These are phyloP conservation scores for Ambastaia sidthimunki DNA, from an alignment of 2,797 vertebrate genomes.

Conservation along the genomic window DNA sequence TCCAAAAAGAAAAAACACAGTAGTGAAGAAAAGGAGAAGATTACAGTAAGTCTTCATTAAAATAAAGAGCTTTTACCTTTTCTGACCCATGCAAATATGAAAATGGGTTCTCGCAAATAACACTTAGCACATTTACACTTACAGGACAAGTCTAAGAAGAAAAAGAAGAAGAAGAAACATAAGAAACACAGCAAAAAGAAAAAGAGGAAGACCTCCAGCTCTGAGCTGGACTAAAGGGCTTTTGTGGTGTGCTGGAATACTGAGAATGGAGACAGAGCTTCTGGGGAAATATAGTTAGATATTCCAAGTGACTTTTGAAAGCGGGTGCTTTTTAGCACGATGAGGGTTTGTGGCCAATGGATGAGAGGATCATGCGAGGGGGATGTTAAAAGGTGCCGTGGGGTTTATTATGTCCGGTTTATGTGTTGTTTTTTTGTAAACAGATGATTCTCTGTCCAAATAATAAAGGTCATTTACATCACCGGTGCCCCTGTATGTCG, in stretches of 20 bases:
- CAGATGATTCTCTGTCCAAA: slow-evolving; percentile 59
- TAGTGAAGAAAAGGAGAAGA: slow-evolving; percentile 90
- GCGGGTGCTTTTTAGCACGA: slow-evolving; percentile 50
- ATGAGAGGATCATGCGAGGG: slow-evolving; percentile 42
- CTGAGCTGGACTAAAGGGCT: slow-evolving; percentile 78
- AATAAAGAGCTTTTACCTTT: not conserved
- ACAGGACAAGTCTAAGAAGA: slow-evolving; percentile 95
- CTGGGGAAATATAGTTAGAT: slow-evolving; percentile 54
- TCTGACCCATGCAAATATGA: not conserved
- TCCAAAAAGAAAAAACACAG: slow-evolving; percentile 89
- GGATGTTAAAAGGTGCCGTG: not conserved
- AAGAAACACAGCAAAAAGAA: slow-evolving; percentile 96
- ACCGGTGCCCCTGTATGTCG: slow-evolving; percentile 31
- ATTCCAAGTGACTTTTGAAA: slow-evolving; percentile 49
- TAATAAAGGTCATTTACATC: slow-evolving; percentile 62
- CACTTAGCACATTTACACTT: not conserved
- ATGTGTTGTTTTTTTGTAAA: slow-evolving; percentile 57
- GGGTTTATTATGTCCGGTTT: slow-evolving; percentile 13
- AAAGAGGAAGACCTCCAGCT: slow-evolving; percentile 90
- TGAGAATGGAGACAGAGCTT: slow-evolving; percentile 44
- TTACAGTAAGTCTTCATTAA: slow-evolving; percentile 81
- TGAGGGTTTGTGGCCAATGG: slow-evolving; percentile 42
- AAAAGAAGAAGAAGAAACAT: slow-evolving; percentile 95
- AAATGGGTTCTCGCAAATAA: not conserved
- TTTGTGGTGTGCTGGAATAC: slow-evolving; percentile 27